Conservation (phyloP, 2,113 vertebrate species). For the Stegostoma tigrinum region DNA sequence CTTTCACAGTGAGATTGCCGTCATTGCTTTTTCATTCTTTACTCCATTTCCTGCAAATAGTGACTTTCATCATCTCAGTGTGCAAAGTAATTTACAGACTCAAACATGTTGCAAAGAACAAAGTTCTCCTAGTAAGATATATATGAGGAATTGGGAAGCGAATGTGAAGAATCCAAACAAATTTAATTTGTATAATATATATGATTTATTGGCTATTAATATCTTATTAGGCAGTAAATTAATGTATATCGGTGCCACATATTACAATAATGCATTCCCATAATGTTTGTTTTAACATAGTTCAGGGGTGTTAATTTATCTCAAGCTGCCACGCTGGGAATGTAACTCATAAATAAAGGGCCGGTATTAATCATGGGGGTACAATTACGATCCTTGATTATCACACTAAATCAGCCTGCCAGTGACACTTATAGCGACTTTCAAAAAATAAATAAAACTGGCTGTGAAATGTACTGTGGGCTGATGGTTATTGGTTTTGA, state of each 20-base stretch:
- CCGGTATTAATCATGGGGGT: constrained; percentile 61
- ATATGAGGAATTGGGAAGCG: constrained; percentile 49
- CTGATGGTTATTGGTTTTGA: constrained; percentile 45
- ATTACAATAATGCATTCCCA: constrained; percentile 46
- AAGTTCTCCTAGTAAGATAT: constrained; percentile 53
- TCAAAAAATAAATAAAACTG: constrained; percentile 47
- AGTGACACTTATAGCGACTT: constrained; percentile 51
- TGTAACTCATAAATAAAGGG: constrained; percentile 62
- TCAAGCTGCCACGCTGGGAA: constrained; percentile 56
- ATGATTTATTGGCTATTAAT: constrained; percentile 48
- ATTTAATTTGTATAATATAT: constrained; percentile 41
- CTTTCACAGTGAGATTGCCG: not conserved
- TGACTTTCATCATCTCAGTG: constrained; percentile 47
- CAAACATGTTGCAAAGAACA: constrained; percentile 42
- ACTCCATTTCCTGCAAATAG: constrained; percentile 48
- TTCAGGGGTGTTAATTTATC: constrained; percentile 65
- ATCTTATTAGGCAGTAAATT: constrained; percentile 47
- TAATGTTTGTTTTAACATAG: constrained; percentile 61
- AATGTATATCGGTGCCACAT: constrained; percentile 46
- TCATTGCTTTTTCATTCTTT: constrained; percentile 39
- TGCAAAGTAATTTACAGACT: constrained; percentile 42
- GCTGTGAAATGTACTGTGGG: constrained; percentile 52
- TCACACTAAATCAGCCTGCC: constrained; percentile 60
- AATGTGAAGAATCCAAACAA: constrained; percentile 46
- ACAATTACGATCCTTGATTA: constrained; percentile 54